Conservation (phyloP, 1,140 invertebrate genomes). For the Calosoma granatense region DNA sequence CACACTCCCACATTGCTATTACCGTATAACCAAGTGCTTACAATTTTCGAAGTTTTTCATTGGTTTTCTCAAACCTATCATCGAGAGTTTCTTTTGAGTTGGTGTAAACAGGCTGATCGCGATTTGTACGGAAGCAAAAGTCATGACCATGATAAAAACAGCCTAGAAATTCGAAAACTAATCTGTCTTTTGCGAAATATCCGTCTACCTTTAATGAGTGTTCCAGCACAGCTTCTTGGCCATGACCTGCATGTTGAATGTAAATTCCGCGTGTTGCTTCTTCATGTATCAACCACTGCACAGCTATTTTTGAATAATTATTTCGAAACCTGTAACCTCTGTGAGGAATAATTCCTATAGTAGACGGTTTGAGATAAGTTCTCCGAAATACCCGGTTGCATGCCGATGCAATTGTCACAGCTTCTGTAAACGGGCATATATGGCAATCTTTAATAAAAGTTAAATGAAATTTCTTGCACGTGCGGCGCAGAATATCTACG, state of each 20-base stretch:
- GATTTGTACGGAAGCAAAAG: background rate
- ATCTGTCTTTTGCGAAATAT: background rate
- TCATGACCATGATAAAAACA: background rate
- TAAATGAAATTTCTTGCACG: background rate
- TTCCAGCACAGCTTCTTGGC: background rate
- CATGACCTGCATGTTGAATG: background rate
- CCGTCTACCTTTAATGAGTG: background rate
- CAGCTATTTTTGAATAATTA: background rate
- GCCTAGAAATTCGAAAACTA: background rate
- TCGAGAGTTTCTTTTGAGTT: background rate
- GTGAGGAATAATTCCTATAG: background rate
- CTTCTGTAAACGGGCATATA: background rate
- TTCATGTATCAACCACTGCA: background rate
- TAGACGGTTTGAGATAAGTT: background rate
- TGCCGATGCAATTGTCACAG: background rate
- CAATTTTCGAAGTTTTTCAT: background rate
- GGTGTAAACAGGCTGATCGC: background rate
- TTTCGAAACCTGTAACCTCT: background rate
- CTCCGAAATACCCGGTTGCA: background rate
- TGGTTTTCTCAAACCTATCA: background rate
- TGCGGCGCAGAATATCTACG: background rate
- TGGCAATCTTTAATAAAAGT: background rate
- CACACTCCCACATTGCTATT: background rate
- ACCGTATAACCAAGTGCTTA: background rate
- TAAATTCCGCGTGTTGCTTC: background rate